Evolutionary conservation across 2,113 vertebrate genomes (phyloP).

Genomic region (Apus apus): DNA sequence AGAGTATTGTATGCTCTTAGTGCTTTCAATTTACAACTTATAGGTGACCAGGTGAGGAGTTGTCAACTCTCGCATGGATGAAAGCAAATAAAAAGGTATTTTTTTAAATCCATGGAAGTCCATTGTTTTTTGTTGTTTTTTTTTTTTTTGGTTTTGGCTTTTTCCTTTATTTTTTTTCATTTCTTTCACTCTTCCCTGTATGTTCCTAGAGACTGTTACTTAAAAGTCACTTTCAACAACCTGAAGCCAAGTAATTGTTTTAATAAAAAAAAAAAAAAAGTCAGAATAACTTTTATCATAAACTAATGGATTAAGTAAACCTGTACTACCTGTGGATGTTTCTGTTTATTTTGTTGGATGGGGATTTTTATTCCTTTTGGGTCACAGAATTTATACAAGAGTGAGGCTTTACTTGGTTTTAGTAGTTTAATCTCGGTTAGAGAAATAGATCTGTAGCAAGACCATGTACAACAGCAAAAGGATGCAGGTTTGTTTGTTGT

Average conservation of each 20-base stretch:
- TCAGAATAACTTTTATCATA: neutral
- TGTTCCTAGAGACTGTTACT: neutral
- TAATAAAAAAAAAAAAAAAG: neutral
- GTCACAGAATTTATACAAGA: neutral
- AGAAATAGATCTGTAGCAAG: neutral
- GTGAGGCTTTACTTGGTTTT: neutral
- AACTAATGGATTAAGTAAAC: neutral
- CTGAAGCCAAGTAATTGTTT: neutral
- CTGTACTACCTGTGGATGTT: neutral
- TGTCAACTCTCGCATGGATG: neutral
- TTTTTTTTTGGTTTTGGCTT: too few species aligned
- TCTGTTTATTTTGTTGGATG: neutral
- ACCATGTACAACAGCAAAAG: neutral
- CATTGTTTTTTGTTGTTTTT: neutral
- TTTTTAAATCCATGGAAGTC: neutral
- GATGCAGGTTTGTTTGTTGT: accelerated
- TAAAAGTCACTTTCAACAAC: neutral
- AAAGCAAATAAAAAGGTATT: neutral
- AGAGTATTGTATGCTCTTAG: accelerated
- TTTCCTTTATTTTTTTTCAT: neutral
- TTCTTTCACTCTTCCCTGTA: neutral
- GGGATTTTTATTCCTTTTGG: neutral
- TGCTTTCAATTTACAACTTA: neutral
- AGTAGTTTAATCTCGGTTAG: neutral
- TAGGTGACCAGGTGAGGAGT: neutral